These are phyloP conservation scores for Gandaritis pyraliata DNA, from an alignment of 2,888 invertebrate species.

Conservation along the genomic window DNA sequence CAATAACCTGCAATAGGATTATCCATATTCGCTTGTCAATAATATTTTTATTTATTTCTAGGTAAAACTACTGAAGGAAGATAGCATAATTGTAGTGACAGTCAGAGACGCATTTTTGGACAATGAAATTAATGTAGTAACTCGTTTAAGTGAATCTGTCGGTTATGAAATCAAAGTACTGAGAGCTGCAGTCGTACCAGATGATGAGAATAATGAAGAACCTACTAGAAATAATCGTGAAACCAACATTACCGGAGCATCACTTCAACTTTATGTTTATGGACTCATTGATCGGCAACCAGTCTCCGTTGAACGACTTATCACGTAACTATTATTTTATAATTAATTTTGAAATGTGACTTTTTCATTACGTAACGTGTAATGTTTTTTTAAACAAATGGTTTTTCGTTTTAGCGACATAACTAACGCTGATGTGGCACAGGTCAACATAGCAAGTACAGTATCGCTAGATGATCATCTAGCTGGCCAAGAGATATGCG, in stretches of 20 bases:
- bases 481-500: slow-evolving; percentile 58
- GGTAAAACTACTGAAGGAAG: slow-evolving; percentile 72
- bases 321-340: slow-evolving; percentile 53
- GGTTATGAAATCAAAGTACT: slow-evolving; percentile 73
- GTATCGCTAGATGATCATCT: slow-evolving; percentile 75
- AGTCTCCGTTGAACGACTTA: slow-evolving; percentile 60
- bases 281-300: slow-evolving; percentile 65
- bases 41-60: slow-evolving; percentile 53
- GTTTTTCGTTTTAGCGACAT: slow-evolving; percentile 65
- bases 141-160: slow-evolving; percentile 59
- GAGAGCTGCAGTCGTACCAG: slow-evolving; percentile 67
- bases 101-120: slow-evolving; percentile 70
- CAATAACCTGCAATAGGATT: slow-evolving; percentile 42
- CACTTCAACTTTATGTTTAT: slow-evolving; percentile 69
- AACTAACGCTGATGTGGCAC: slow-evolving; percentile 52
- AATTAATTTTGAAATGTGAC: neutral
- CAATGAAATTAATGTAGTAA: slow-evolving; percentile 62
- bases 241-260: slow-evolving; percentile 48
- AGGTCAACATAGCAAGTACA: slow-evolving; percentile 59
- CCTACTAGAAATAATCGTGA: slow-evolving; percentile 50
- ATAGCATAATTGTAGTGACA: slow-evolving; percentile 73
- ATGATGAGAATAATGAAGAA: slow-evolving; percentile 43
- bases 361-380: neutral
- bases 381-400: slow-evolving; percentile 19
- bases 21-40: slow-evolving; percentile 19